Evolutionary conservation across 1,140 invertebrate species (phyloP).

Genomic region (Drosophila serrata): DNA sequence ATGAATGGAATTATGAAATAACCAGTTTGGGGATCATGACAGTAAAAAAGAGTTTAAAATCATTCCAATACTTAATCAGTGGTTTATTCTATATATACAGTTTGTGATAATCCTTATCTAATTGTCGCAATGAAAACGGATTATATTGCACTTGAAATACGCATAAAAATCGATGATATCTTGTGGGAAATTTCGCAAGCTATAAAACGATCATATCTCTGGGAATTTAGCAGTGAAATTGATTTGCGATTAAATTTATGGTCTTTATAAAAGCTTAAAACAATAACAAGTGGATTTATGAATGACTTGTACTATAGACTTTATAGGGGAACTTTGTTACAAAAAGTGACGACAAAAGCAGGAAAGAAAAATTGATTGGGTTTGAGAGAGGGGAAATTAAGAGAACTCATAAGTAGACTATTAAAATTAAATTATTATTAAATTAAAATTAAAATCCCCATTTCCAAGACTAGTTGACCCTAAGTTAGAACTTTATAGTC

Average conservation of each 20-base stretch:
- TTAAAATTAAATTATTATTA: too few species aligned
- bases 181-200: slow-evolving; percentile 17
- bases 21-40: neutral
- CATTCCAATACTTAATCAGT: neutral
- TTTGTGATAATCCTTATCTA: neutral
- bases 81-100: neutral
- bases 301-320: neutral
- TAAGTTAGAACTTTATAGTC: too few species aligned
- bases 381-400: neutral
- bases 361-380: neutral
- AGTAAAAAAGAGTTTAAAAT: neutral
- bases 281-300: slow-evolving; percentile 17
- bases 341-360: neutral
- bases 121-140: neutral
- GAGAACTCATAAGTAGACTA: neutral
- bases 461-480: too few species aligned
- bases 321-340: neutral
- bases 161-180: slow-evolving; percentile 1
- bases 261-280: neutral
- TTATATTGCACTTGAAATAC: slow-evolving; percentile 12
- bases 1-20: slow-evolving; percentile 11
- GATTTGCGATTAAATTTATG: slow-evolving; percentile 18
- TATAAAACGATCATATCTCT: slow-evolving; percentile 23
- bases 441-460: too few species aligned
- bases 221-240: slow-evolving; percentile 12